These are phyloP conservation scores for Balaenoptera acutorostrata DNA, from an alignment of 2,113 vertebrate genomes.

Conservation along the genomic window DNA sequence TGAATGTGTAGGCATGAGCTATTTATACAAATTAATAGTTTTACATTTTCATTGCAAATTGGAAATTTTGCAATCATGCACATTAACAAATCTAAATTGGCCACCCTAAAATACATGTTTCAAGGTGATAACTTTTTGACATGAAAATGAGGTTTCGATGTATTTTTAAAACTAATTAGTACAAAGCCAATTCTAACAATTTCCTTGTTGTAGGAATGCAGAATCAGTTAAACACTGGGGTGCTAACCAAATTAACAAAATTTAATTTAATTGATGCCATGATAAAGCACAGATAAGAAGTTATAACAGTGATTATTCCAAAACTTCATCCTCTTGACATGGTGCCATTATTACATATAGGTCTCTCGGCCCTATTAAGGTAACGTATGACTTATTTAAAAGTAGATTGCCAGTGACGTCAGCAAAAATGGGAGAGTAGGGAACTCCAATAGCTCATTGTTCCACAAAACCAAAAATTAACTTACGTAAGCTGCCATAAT, in stretches of 20 bases:
- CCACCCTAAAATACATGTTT: slow-evolving; percentile 10
- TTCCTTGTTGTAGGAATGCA: background rate
- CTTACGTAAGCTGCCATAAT: background rate
- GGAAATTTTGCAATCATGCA: background rate
- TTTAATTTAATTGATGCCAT: background rate
- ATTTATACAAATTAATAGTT: background rate
- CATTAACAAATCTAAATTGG: background rate
- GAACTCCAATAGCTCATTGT: background rate
- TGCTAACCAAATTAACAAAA: slow-evolving; percentile 27
- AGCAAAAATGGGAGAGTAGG: background rate
- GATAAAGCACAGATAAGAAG: background rate
- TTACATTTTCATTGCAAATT: background rate
- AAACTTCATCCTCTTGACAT: background rate
- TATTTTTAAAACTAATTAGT: slow-evolving; percentile 28
- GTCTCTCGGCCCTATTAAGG: background rate
- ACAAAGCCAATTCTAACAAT: slow-evolving; percentile 18
- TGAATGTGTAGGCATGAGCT: background rate
- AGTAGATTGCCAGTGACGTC: background rate
- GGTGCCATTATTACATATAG: background rate
- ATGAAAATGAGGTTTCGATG: background rate
- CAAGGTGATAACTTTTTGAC: slow-evolving; percentile 9
- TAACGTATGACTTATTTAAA: background rate
- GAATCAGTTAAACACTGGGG: background rate
- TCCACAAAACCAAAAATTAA: background rate
- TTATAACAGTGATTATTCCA: background rate